Evolutionary conservation across 64 coral and sea anemone species (phyloP), one percentile per base, ranked within the genome.

Genomic region (Anthopleura sola): DNA sequence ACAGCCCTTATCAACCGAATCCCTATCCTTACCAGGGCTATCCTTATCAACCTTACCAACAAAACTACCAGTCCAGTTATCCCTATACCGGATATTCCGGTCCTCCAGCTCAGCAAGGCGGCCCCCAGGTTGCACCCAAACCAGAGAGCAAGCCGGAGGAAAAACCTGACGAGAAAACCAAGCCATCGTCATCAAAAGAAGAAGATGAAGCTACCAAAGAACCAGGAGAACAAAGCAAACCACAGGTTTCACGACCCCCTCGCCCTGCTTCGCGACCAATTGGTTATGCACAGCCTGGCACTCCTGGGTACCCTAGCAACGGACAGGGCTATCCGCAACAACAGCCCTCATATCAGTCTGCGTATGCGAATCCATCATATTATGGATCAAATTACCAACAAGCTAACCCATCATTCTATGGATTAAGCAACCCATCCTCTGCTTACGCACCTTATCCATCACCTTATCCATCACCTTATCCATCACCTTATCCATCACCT

Each of bases 11-110:
- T 28, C 64, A 69, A 20, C 4, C 78, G 6, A 80, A 80, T 80
- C 78, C 78, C 47, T 80, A 51, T 44, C 78, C 36, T 47, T 80
- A 44, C 21, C 78, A 47, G 31, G 0, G 5, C 15, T 49, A 81
- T 44, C 40, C 78, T 9, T 53, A 81, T 26, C 49, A 46, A 24
- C 5, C 37, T 18, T 37, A 48, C 16, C 49, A 38, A 49, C 33
- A 46, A 11, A 16, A 32, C 29, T 71, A 71, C 12, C 66, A 34
- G 29, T 71, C 66, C 26, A 71, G 28, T 34, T 71, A 12, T 15
- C 66, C 66, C 34, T 79, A 79, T 47, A 79, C 76, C 4, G 76
- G 76, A 7, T 79, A 79, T 79, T 79, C 76, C 2, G 75, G 75
- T 40, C 44, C 76, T 2, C 37, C 76, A 23, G 9, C 15, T 44